These are phyloP conservation scores for Nephrocerus scutellatus DNA, from an alignment of 2,888 invertebrate genomes.

Conservation along the genomic window DNA sequence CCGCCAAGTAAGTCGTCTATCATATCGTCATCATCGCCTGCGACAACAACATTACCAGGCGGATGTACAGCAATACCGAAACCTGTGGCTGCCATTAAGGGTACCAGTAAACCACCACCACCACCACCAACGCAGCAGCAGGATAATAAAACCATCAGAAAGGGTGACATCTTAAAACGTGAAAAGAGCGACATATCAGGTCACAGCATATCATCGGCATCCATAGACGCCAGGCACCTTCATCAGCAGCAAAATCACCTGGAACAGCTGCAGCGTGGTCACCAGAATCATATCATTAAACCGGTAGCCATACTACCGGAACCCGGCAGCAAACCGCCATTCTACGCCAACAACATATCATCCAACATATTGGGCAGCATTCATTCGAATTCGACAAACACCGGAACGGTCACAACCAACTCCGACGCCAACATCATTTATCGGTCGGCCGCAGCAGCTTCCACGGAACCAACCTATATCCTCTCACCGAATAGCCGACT, in stretches of 20 bases:
- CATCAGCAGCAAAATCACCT: constrained; percentile 14
- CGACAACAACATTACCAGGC: constrained; percentile 32
- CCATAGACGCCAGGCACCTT: constrained; percentile 12
- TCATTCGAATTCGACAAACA: constrained; percentile 15
- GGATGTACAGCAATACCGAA: constrained; percentile 71
- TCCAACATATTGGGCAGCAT: too few relatives aligned
- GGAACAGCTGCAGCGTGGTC: constrained; percentile 13
- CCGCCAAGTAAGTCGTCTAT: constrained; percentile 27
- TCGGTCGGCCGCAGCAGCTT: constrained; percentile 16
- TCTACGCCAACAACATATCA: constrained; percentile 28
- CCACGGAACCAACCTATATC: constrained; percentile 22
- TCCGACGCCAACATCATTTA: constrained; percentile 15
- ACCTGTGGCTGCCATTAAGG: constrained; percentile 87
- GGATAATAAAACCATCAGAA: constrained; percentile 29
- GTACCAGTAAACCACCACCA: constrained; percentile 67
- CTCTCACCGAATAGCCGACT: constrained; percentile 30
- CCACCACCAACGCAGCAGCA: constrained; percentile 53
- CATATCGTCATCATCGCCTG: constrained; percentile 4
- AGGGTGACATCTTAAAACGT: constrained; percentile 40
- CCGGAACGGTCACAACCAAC: not conserved
- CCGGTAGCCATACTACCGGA: constrained; percentile 23
- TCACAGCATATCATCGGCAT: constrained; percentile 10
- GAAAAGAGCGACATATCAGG: constrained; percentile 51
- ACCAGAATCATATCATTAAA: constrained; percentile 32
- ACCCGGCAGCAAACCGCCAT: constrained; percentile 22